phyloP scores from a whole-genome alignment of 2,888 invertebrate genomes.

The Syrista parreyssii region DNA sequence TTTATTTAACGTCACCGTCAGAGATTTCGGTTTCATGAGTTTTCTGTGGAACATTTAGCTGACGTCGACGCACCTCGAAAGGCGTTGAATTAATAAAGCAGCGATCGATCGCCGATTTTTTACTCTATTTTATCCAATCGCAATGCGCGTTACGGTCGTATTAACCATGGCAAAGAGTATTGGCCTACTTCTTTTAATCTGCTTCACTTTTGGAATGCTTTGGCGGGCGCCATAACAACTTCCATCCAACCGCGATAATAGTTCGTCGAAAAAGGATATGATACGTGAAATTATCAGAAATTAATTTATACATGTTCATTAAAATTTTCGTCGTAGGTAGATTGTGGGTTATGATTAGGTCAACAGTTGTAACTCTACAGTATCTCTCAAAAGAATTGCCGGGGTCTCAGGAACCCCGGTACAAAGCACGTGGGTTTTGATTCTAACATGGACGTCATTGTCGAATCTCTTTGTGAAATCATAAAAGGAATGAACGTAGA shows the following conservation, averaged over 20 bases:
- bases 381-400: not conserved
- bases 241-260: conserved; percentile 1
- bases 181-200: not conserved
- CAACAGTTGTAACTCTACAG: not conserved
- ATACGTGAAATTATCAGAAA: not conserved
- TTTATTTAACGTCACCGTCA: not conserved
- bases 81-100: not conserved
- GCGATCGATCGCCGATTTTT: not conserved
- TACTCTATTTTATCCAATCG: not conserved
- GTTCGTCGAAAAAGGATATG: not conserved
- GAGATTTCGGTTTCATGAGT: not conserved
- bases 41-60: not conserved
- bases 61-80: not conserved
- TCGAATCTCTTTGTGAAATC: not conserved
- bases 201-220: conserved; percentile 12
- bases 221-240: conserved; percentile 1
- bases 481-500: not conserved
- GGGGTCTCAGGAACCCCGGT: not conserved
- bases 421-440: not conserved
- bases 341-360: not conserved
- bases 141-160: not conserved
- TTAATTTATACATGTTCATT: not conserved
- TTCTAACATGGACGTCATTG: not conserved
- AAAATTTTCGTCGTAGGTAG: not conserved
- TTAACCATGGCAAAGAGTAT: not conserved